Percentiles rank a stretch among this genome's conserved stretches.
Evolutionary conservation across 2,888 invertebrate genomes (phyloP).

Genomic region (Andrena praecox): DNA sequence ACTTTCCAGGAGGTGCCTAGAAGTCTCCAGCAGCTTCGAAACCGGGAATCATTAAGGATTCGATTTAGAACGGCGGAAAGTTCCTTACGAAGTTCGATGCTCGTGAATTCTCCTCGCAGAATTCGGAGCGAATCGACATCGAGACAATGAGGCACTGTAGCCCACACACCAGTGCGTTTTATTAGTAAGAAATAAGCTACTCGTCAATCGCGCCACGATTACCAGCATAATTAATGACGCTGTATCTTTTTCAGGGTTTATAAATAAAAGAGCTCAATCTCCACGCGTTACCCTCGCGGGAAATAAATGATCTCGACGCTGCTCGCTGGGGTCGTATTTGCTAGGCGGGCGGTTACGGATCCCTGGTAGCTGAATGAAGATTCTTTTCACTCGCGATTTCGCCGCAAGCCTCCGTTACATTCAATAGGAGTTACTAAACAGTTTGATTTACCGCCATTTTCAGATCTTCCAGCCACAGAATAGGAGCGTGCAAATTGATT

Average conservation of each 20-base stretch:
- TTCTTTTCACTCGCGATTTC: conserved; percentile 1
- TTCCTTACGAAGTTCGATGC: neutral
- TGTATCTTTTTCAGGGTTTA: conserved; percentile 33
- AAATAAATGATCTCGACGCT: conserved; percentile 34
- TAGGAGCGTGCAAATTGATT: neutral
- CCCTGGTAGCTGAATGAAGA: conserved; percentile 33
- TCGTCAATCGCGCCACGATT: conserved; percentile 49
- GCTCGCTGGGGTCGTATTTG: conserved; percentile 34
- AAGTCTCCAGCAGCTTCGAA: too few species aligned
- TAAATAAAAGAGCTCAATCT: conserved; percentile 47
- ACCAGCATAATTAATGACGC: conserved; percentile 44
- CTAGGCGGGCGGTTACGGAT: conserved; percentile 8
- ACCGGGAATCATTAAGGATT: too few species aligned
- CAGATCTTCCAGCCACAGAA: too few species aligned
- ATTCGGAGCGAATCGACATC: neutral
- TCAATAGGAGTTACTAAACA: neutral
- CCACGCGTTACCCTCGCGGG: conserved; percentile 22
- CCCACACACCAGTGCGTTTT: conserved; percentile 5
- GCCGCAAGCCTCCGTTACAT: neutral
- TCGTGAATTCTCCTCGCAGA: neutral
- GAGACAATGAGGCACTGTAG: conserved; percentile 1
- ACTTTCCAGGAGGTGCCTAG: too few species aligned
- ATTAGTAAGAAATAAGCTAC: conserved; percentile 15
- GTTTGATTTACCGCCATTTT: too few species aligned
- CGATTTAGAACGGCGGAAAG: neutral